Conservation (phyloP, 2,888 invertebrate genomes). For the Muschampia plurimacula region DNA sequence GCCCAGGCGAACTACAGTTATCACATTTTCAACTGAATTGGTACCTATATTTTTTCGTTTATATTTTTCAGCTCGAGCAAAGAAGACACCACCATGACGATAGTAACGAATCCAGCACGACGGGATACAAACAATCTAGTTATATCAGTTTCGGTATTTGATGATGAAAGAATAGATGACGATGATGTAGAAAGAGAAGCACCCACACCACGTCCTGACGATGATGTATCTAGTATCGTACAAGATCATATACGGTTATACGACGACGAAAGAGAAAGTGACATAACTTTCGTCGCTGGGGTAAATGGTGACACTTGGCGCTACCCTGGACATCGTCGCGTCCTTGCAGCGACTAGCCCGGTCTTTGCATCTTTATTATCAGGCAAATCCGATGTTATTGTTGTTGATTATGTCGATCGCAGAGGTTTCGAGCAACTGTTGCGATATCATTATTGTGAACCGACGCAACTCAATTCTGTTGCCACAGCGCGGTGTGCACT, state of each 20-base stretch:
- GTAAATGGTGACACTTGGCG: slow-evolving; percentile 88
- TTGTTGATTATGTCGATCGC: slow-evolving; percentile 87
- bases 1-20: no score
- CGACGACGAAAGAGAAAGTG: slow-evolving; percentile 84
- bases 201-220: slow-evolving; percentile 16
- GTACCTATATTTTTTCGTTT: slow-evolving; percentile 25
- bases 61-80: slow-evolving; percentile 60
- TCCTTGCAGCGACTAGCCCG: slow-evolving; percentile 87
- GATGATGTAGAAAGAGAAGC: slow-evolving; percentile 42
- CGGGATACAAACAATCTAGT: slow-evolving; percentile 48
- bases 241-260: slow-evolving; percentile 70
- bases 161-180: slow-evolving; percentile 50
- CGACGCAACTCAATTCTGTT: slow-evolving; percentile 86
- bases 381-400: slow-evolving; percentile 73
- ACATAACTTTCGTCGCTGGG: slow-evolving; percentile 88
- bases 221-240: slow-evolving; percentile 46
- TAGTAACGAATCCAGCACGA: slow-evolving; percentile 77
- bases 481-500: slow-evolving; percentile 89
- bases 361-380: slow-evolving; percentile 87
- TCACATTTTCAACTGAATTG: not conserved
- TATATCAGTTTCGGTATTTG: slow-evolving; percentile 14
- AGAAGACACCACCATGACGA: slow-evolving; percentile 67
- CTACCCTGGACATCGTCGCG: slow-evolving; percentile 88
- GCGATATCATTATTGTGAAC: slow-evolving; percentile 88
- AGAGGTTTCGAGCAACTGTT: slow-evolving; percentile 89